Conservation (phyloP, 2,797 vertebrate genomes). For the Hirundo rustica region DNA sequence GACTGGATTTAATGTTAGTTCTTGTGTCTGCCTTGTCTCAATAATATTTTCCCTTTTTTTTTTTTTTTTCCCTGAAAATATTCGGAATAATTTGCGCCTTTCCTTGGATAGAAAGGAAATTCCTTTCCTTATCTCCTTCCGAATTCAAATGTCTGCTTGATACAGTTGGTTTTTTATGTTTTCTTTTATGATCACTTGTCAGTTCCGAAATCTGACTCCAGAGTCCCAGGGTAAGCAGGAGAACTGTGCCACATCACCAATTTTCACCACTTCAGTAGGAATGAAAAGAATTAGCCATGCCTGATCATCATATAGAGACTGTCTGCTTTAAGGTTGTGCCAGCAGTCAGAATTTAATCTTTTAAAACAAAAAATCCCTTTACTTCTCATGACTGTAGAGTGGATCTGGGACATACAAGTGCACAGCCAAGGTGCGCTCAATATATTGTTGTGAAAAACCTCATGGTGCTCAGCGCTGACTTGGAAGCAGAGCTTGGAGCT, state of each 20-base stretch:
- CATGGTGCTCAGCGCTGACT: fast-evolving
- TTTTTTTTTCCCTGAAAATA: neutral
- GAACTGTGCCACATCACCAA: fast-evolving
- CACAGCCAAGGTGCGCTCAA: fast-evolving
- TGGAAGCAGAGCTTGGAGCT: neutral
- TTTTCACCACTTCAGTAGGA: neutral
- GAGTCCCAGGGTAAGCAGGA: neutral
- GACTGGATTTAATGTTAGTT: neutral
- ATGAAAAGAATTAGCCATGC: neutral
- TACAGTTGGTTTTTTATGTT: neutral
- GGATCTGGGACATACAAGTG: neutral
- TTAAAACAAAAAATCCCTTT: neutral
- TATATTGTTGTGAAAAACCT: neutral
- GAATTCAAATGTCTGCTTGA: neutral
- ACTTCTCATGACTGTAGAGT: neutral
- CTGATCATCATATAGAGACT: fast-evolving
- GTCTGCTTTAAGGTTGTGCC: neutral
- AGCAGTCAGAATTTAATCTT: neutral
- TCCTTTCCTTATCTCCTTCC: neutral
- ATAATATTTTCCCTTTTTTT: neutral
- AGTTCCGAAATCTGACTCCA: neutral
- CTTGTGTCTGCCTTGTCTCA: neutral
- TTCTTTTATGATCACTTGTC: neutral
- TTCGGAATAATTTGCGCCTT: neutral
- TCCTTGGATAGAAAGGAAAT: neutral